Conservation (phyloP, 2,888 invertebrate genomes). For the Chrysotoxum bicinctum region DNA sequence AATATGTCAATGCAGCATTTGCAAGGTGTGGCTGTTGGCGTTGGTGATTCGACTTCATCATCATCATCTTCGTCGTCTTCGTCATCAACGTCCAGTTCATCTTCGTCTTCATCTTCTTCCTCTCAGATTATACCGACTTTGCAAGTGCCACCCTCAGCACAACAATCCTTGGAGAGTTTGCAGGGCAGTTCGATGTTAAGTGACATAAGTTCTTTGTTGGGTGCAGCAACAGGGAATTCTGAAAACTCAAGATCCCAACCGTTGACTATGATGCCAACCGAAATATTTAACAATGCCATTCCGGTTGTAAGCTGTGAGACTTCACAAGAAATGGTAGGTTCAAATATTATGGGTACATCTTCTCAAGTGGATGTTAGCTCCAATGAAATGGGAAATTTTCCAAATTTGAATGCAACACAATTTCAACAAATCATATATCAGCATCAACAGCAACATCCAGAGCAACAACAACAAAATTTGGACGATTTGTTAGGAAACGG, state of each 20-base stretch:
- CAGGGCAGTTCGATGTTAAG: constrained; percentile 53
- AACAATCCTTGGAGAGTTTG: constrained; percentile 50
- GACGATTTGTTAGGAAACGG: constrained; percentile 58
- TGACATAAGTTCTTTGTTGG: constrained; percentile 56
- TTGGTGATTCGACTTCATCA: constrained; percentile 50
- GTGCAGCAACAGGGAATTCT: constrained; percentile 33
- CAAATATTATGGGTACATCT: constrained; percentile 32
- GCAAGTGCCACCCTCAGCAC: constrained; percentile 59
- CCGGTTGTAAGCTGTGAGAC: constrained; percentile 42
- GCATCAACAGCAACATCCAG: constrained; percentile 52
- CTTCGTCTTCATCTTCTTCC: constrained; percentile 43
- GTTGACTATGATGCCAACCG: constrained; percentile 36
- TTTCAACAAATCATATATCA: constrained; percentile 63
- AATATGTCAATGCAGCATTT: constrained; percentile 42
- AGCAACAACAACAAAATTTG: constrained; percentile 63
- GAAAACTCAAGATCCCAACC: constrained; percentile 27
- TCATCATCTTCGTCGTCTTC: constrained; percentile 53
- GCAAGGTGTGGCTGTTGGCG: constrained; percentile 5
- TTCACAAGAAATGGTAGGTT: background rate
- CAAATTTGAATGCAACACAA: constrained; percentile 51
- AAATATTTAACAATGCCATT: constrained; percentile 33
- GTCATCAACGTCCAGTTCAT: constrained; percentile 42
- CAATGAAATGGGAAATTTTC: constrained; percentile 39
- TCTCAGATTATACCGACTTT: constrained; percentile 62
- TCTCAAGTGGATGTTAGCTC: constrained; percentile 34